These are phyloP conservation scores for Glaucomys volans DNA, from an alignment of 2,113 vertebrate species.

Conservation along the genomic window DNA sequence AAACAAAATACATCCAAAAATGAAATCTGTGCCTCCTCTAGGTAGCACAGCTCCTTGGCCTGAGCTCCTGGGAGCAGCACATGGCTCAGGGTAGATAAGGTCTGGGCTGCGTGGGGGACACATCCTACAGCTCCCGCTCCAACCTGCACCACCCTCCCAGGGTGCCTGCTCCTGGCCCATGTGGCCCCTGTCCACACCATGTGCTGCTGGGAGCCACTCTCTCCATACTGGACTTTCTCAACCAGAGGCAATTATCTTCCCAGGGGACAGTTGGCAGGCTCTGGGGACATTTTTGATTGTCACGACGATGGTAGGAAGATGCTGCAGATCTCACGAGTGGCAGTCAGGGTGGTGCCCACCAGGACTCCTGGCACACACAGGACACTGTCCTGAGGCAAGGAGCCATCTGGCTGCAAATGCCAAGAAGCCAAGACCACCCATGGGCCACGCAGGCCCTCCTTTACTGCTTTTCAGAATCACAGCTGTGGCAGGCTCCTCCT, in stretches of 20 bases:
- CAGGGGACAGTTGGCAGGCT: neutral
- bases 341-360: neutral
- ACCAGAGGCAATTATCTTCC: neutral
- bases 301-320: neutral
- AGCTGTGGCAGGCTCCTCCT: too few relatives aligned
- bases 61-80: neutral
- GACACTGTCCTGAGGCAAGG: neutral
- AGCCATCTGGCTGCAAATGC: neutral
- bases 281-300: neutral
- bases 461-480: neutral
- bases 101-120: too few relatives aligned
- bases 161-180: neutral
- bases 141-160: too few relatives aligned
- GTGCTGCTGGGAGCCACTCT: neutral
- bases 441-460: too few relatives aligned
- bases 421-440: neutral
- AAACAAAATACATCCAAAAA: conserved; percentile 40
- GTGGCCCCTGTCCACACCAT: rapidly evolving
- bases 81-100: neutral
- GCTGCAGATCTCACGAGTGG: neutral
- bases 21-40: neutral
- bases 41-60: neutral
- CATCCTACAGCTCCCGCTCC: rapidly evolving
- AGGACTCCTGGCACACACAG: neutral
- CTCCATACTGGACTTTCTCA: neutral